Percentiles rank a stretch among this genome's conserved stretches.
Evolutionary conservation across 2,113 vertebrate species (phyloP).

Genomic region (Lophius piscatorius): DNA sequence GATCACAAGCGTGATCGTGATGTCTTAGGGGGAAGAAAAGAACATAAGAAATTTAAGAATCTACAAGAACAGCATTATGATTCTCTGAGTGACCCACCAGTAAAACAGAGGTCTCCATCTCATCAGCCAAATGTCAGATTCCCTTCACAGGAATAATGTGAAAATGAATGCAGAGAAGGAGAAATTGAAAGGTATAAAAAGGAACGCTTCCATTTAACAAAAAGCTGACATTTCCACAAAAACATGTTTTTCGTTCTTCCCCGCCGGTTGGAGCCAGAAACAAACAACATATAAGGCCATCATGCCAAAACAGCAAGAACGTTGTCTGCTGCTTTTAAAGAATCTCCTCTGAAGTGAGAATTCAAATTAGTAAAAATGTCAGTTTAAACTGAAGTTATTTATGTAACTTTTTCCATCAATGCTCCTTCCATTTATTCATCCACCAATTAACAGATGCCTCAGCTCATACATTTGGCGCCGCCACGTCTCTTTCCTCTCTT

Average conservation of each 20-base stretch:
- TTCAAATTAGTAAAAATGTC: constrained; percentile 2
- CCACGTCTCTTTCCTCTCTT: neutral
- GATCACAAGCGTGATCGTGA: neutral
- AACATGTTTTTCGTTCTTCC: constrained; percentile 6
- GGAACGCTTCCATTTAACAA: neutral
- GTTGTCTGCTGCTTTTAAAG: constrained; percentile 3
- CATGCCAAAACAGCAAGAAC: constrained; percentile 10
- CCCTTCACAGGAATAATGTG: constrained; percentile 7
- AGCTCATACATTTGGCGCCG: neutral
- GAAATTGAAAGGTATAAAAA: neutral
- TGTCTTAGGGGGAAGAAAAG: neutral
- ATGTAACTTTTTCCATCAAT: constrained; percentile 25
- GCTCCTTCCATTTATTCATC: constrained; percentile 19
- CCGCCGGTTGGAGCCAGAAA: constrained; percentile 7
- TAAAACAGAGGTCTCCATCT: constrained; percentile 1
- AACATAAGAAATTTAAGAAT: neutral
- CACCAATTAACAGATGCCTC: neutral
- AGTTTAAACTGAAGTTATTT: neutral
- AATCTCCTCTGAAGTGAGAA: constrained; percentile 10
- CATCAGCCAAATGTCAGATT: constrained; percentile 12
- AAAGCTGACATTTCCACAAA: neutral
- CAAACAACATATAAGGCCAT: constrained; percentile 11
- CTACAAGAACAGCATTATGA: neutral
- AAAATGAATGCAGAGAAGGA: constrained; percentile 6
- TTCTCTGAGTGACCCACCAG: neutral